A percentile compares a stretch with the other conserved stretches of the same genome.
Evolutionary conservation across 2,797 vertebrate genomes (phyloP).

Genomic region (Pseudochirops cupreus): DNA sequence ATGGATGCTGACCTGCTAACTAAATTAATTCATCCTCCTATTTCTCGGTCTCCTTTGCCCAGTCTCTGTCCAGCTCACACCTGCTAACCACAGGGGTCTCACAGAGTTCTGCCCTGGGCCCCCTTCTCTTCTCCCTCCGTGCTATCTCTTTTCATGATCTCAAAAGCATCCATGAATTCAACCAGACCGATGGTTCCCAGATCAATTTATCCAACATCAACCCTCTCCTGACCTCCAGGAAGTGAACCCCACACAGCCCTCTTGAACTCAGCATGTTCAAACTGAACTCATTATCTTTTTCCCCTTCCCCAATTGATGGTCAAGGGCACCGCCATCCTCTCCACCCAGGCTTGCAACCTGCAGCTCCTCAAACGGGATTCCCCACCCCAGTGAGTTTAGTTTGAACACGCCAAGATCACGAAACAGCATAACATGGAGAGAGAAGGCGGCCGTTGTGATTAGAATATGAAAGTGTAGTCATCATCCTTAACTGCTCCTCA

Average conservation of each 20-base stretch:
- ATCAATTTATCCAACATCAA: background rate
- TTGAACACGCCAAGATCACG: background rate
- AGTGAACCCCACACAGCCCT: background rate
- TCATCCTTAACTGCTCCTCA: too few species aligned
- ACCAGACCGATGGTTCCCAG: background rate
- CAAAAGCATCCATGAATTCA: background rate
- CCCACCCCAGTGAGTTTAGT: background rate
- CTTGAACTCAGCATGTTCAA: background rate
- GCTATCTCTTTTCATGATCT: background rate
- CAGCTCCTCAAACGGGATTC: background rate
- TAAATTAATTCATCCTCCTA: background rate
- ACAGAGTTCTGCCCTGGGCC: background rate
- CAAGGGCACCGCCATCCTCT: background rate
- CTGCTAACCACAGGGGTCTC: background rate
- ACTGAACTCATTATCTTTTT: background rate
- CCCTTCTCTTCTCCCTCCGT: background rate
- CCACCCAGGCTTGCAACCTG: background rate
- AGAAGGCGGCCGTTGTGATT: too few species aligned
- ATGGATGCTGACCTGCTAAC: background rate
- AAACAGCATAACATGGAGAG: too few species aligned
- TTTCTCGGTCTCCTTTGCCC: background rate
- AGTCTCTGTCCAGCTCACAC: background rate
- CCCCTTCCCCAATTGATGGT: background rate
- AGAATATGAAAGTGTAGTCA: too few species aligned
- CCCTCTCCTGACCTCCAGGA: background rate